Evolutionary conservation across 1,140 invertebrate genomes (phyloP).

Genomic region (Microplitis demolitor): DNA sequence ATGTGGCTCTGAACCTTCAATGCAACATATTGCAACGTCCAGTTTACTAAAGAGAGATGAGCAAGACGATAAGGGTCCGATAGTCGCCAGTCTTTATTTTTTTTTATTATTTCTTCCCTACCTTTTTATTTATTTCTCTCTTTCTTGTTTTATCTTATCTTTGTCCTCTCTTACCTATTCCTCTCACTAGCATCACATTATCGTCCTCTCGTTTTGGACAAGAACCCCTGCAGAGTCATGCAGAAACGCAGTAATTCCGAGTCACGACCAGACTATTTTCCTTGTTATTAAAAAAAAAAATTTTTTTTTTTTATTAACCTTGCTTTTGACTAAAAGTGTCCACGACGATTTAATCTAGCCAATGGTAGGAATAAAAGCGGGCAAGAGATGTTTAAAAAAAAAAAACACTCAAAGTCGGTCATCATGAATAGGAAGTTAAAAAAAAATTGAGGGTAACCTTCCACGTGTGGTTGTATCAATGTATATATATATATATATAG

Average conservation of each 20-base stretch:
- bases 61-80: conserved; percentile 57
- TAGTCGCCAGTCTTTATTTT: conserved; percentile 41
- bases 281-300: not conserved
- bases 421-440: conserved; percentile 1
- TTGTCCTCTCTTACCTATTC: conserved; percentile 1
- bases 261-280: conserved; percentile 18
- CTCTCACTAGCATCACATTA: conserved; percentile 19
- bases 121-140: conserved; percentile 14
- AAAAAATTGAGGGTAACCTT: conserved; percentile 12
- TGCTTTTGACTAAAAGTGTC: not conserved
- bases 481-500: not conserved
- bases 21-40: conserved; percentile 23
- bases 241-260: conserved; percentile 1
- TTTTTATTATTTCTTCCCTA: conserved; percentile 5
- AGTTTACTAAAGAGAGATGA: conserved; percentile 51
- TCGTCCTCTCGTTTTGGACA: not conserved
- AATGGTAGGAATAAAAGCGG: not conserved
- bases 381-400: not conserved
- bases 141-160: conserved; percentile 26
- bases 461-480: not conserved
- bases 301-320: not conserved
- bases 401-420: conserved; percentile 14
- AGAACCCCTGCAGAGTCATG: conserved; percentile 16
- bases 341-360: conserved; percentile 14
- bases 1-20: conserved; percentile 48